Evolutionary conservation across 1,140 invertebrate genomes (phyloP).

Genomic region (Nasonia longicornis): DNA sequence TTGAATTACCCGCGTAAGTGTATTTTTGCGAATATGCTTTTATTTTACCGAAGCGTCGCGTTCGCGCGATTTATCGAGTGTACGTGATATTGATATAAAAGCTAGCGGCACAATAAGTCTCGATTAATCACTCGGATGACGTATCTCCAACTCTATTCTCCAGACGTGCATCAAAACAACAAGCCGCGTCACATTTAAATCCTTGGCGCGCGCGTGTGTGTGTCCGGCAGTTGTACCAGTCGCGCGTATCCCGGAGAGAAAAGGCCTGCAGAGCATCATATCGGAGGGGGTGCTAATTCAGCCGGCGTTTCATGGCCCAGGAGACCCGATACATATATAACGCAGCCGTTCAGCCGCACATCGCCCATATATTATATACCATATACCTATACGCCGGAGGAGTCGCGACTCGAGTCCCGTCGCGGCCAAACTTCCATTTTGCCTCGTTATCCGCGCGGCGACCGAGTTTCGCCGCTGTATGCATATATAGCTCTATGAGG

Average conservation of each 20-base stretch:
- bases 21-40: neutral
- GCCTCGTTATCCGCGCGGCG: slow-evolving; percentile 1
- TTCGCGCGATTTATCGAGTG: neutral
- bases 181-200: neutral
- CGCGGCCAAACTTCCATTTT: slow-evolving; percentile 30
- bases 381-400: neutral
- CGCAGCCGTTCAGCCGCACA: neutral
- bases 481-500: neutral
- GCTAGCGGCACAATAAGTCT: too few species aligned
- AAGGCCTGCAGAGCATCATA: neutral
- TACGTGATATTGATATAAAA: too few species aligned
- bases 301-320: neutral
- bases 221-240: neutral
- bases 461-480: neutral
- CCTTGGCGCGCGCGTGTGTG: neutral
- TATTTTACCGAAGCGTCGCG: neutral
- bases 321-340: slow-evolving; percentile 2
- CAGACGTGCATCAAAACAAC: too few species aligned
- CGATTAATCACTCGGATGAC: too few species aligned
- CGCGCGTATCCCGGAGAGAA: neutral
- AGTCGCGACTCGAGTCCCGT: neutral
- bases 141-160: neutral
- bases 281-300: slow-evolving; percentile 19
- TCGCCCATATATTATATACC: neutral
- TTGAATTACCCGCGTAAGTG: slow-evolving; percentile 11